Evolutionary conservation across 2,888 invertebrate genomes (phyloP).

Genomic region (Leptinotarsa peninsularis): DNA sequence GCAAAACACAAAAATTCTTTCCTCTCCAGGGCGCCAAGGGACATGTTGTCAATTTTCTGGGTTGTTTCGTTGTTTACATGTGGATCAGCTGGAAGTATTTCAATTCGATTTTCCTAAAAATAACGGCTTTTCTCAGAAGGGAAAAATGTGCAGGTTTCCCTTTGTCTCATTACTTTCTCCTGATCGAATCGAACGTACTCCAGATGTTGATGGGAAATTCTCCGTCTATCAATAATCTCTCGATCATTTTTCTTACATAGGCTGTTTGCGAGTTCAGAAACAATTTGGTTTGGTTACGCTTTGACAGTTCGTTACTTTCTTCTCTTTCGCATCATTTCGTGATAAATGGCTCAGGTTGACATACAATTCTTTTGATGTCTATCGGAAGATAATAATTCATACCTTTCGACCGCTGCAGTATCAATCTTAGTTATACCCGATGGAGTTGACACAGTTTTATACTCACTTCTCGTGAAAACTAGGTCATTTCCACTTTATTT

Average conservation of each 20-base stretch:
- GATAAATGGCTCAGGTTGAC: neutral
- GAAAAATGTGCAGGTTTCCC: too few species aligned
- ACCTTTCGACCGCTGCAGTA: neutral
- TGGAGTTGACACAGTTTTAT: neutral
- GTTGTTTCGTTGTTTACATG: too few species aligned
- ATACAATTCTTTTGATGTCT: neutral
- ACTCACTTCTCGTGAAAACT: neutral
- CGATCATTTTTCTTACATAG: neutral
- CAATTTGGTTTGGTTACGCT: conserved; percentile 14
- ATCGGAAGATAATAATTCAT: conserved; percentile 5
- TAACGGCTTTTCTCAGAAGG: too few species aligned
- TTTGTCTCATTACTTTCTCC: too few species aligned
- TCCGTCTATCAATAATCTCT: neutral
- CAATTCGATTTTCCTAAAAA: too few species aligned
- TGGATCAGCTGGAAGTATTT: too few species aligned
- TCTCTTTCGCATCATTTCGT: neutral
- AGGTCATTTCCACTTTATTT: neutral
- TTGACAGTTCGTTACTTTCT: neutral
- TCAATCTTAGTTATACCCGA: conserved; percentile 4
- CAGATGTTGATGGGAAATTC: neutral
- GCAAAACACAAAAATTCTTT: too few species aligned
- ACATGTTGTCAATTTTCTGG: too few species aligned
- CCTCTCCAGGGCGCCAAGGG: too few species aligned
- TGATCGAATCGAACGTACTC: neutral
- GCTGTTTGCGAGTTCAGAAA: conserved; percentile 7